Conservation (phyloP, 1,140 invertebrate genomes). For the Drosophila eugracilis region DNA sequence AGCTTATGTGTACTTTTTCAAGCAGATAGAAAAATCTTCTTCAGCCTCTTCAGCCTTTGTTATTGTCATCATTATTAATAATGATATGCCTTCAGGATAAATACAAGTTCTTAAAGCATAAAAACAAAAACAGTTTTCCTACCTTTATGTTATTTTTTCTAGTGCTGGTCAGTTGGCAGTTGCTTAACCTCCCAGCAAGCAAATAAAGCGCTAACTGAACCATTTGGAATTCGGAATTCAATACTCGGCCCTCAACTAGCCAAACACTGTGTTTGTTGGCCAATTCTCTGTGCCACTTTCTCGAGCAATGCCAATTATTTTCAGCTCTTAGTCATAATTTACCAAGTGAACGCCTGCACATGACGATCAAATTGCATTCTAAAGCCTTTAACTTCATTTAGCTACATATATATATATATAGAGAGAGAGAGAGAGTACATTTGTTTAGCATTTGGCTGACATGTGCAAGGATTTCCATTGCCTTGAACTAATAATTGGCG, state of each 20-base stretch:
- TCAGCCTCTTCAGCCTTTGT: no score
- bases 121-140: neutral
- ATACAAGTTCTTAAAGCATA: no score
- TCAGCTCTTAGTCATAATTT: slow-evolving; percentile 65
- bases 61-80: no score
- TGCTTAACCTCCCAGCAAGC: slow-evolving; percentile 12
- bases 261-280: neutral
- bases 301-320: slow-evolving; percentile 65
- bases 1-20: neutral
- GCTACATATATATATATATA: neutral
- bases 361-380: slow-evolving; percentile 49
- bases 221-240: slow-evolving; percentile 30
- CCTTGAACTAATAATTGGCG: slow-evolving; percentile 40
- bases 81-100: no score
- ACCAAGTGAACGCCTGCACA: slow-evolving; percentile 66
- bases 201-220: slow-evolving; percentile 37
- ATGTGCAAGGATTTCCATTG: slow-evolving; percentile 65
- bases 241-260: no score
- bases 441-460: slow-evolving; percentile 29
- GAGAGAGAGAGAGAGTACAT: neutral
- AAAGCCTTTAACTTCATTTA: neutral
- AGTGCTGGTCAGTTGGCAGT: slow-evolving; percentile 18
- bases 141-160: neutral
- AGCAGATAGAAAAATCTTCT: no score
- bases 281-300: slow-evolving; percentile 13